A percentile compares a stretch with the other conserved stretches of the same genome.
These are phyloP conservation scores for Spermophilus dauricus DNA, from an alignment of 2,113 vertebrate species.

Conservation along the genomic window DNA sequence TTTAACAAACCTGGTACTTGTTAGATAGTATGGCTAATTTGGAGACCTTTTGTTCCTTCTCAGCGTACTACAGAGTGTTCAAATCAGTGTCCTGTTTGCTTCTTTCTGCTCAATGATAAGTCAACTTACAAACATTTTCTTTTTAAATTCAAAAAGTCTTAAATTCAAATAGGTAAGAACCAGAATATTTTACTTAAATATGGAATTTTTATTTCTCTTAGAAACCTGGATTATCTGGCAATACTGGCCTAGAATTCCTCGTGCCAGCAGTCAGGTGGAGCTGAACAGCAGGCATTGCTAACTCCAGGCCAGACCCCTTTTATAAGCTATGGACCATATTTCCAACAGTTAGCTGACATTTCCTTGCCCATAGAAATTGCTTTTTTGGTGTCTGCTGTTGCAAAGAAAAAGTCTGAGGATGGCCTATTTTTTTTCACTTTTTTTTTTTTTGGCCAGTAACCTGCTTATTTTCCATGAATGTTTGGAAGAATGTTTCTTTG, in stretches of 20 bases:
- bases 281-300: neutral
- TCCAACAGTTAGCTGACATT: neutral
- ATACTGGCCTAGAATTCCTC: neutral
- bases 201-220: neutral
- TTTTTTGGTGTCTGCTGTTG: neutral
- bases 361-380: neutral
- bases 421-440: neutral
- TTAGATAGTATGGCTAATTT: neutral
- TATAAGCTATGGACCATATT: neutral
- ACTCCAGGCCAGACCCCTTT: neutral
- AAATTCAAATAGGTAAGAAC: constrained; percentile 9
- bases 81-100: neutral
- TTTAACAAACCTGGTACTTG: neutral
- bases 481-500: neutral
- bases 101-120: neutral
- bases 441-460: neutral
- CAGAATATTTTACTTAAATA: constrained; percentile 3
- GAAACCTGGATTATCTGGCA: neutral
- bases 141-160: neutral
- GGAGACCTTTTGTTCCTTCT: neutral
- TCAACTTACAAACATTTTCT: neutral
- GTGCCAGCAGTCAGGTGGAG: neutral
- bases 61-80: neutral
- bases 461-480: neutral
- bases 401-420: neutral